Percentiles rank a stretch among this genome's conserved stretches.
phyloP scores from a whole-genome alignment of 1,140 invertebrate genomes.

The Brachionus rubens region DNA sequence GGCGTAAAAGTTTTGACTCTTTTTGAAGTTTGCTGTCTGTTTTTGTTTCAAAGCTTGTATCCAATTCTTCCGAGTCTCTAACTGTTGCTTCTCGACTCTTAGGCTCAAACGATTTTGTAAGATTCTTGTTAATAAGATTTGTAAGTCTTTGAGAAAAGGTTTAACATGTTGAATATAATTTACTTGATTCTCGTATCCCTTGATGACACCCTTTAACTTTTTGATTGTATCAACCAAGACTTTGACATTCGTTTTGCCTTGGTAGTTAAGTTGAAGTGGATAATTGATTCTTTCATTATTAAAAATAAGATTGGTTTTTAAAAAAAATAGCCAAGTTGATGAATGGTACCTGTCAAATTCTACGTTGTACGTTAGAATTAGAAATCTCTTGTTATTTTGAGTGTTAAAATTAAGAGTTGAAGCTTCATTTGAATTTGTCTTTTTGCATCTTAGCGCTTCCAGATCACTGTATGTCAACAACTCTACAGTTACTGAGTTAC shows the following conservation, averaged over 20 bases:
- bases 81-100: neutral
- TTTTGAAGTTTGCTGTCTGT: slow-evolving; percentile 11
- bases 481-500: slow-evolving; percentile 57
- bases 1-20: slow-evolving; percentile 12
- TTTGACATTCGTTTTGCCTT: slow-evolving; percentile 57
- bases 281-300: slow-evolving; percentile 57
- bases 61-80: neutral
- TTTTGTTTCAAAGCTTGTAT: neutral
- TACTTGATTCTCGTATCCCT: slow-evolving; percentile 51
- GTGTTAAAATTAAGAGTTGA: slow-evolving; percentile 48
- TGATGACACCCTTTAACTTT: slow-evolving; percentile 52
- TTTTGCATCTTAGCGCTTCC: slow-evolving; percentile 55
- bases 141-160: too few relatives aligned
- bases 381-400: slow-evolving; percentile 55
- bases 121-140: too few relatives aligned
- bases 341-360: slow-evolving; percentile 58
- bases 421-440: slow-evolving; percentile 51
- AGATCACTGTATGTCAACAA: slow-evolving; percentile 58
- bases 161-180: slow-evolving; percentile 22
- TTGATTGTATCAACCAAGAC: slow-evolving; percentile 55
- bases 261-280: slow-evolving; percentile 58
- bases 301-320: too few relatives aligned
- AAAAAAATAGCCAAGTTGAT: neutral
- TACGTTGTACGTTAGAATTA: slow-evolving; percentile 60
- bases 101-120: too few relatives aligned